phyloP scores from a whole-genome alignment of 2,113 vertebrate genomes.

The Noturus placidus region DNA sequence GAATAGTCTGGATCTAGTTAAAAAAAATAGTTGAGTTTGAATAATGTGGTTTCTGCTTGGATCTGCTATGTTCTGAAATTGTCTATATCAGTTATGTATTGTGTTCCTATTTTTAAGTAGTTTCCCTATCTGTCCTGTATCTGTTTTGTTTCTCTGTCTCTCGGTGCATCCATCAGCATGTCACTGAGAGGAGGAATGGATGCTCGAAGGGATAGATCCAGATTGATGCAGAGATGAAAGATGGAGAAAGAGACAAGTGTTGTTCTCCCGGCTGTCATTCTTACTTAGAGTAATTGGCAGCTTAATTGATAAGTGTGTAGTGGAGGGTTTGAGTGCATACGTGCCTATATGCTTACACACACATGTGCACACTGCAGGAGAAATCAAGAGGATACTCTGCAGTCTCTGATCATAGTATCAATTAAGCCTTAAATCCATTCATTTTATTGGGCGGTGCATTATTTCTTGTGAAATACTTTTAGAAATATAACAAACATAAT shows the following conservation, averaged over 20 bases:
- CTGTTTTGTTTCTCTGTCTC: slow-evolving; percentile 44
- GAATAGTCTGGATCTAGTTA: background rate
- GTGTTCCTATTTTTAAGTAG: slow-evolving; percentile 1
- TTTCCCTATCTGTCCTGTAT: slow-evolving; percentile 21
- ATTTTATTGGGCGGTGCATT: background rate
- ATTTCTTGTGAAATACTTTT: background rate
- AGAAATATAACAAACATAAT: background rate
- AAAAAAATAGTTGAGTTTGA: background rate
- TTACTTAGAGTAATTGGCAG: slow-evolving; percentile 65
- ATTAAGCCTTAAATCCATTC: background rate
- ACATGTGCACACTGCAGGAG: slow-evolving; percentile 27
- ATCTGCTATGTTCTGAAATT: background rate
- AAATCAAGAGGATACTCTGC: background rate
- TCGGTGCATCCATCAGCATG: slow-evolving; percentile 44
- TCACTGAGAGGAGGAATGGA: slow-evolving; percentile 22
- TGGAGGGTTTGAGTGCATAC: slow-evolving; percentile 20
- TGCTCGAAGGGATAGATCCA: slow-evolving; percentile 44
- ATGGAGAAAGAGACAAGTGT: slow-evolving; percentile 41
- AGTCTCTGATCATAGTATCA: slow-evolving; percentile 26
- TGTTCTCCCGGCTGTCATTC: slow-evolving; percentile 59
- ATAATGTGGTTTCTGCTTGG: background rate
- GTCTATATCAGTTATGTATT: background rate
- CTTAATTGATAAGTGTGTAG: slow-evolving; percentile 65
- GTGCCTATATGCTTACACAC: background rate
- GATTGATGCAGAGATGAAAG: slow-evolving; percentile 43